These are phyloP conservation scores for Epinephelus awoara DNA, from an alignment of 2,797 vertebrate genomes.

Conservation along the genomic window DNA sequence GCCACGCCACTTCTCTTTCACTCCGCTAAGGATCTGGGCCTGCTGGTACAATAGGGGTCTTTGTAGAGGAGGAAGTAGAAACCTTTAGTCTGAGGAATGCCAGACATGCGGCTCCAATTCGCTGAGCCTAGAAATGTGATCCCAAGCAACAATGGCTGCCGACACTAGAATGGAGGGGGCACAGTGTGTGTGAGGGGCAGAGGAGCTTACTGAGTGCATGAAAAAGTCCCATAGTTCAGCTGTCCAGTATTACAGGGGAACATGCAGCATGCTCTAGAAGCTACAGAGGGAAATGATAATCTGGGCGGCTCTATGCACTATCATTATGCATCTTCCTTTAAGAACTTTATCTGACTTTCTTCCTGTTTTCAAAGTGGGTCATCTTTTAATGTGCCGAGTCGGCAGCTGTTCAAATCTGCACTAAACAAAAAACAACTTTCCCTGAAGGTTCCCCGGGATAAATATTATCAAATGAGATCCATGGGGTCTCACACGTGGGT, in stretches of 20 bases:
- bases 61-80: constrained; percentile 80
- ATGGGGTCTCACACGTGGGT: constrained; percentile 1
- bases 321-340: neutral
- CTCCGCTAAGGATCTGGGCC: constrained; percentile 50
- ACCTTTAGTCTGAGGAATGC: constrained; percentile 85
- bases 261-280: constrained; percentile 26
- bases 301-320: constrained; percentile 1
- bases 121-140: constrained; percentile 81
- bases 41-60: constrained; percentile 78
- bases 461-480: constrained; percentile 35
- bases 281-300: constrained; percentile 12
- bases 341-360: constrained; percentile 13
- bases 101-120: constrained; percentile 83
- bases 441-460: constrained; percentile 23
- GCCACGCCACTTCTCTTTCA: constrained; percentile 66
- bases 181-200: constrained; percentile 14
- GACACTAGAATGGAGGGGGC: constrained; percentile 42
- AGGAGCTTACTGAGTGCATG: constrained; percentile 31
- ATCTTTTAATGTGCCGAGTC: constrained; percentile 18
- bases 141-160: constrained; percentile 72
- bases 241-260: constrained; percentile 15
- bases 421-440: constrained; percentile 23
- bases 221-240: constrained; percentile 35
- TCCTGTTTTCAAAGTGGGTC: constrained; percentile 51
- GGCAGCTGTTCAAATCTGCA: constrained; percentile 25